A percentile compares a stretch with the other conserved stretches of the same genome.
These are phyloP conservation scores for Plotosus lineatus DNA, from an alignment of 2,113 vertebrate genomes.

Conservation along the genomic window DNA sequence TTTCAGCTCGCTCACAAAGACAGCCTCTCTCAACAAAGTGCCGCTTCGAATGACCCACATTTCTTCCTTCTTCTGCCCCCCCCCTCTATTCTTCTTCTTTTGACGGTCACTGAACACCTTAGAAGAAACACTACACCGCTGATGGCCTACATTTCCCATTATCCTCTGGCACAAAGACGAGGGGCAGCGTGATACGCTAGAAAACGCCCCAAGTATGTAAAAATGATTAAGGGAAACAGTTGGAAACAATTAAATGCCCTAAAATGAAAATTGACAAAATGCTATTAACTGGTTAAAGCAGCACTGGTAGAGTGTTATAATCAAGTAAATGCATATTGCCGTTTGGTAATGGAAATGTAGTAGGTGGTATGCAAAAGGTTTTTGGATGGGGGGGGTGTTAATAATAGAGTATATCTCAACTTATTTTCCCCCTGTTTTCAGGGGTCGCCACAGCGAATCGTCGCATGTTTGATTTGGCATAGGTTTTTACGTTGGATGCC, in stretches of 20 bases:
- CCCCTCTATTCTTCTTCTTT: constrained; percentile 1
- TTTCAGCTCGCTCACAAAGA: constrained; percentile 51
- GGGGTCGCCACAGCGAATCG: too few relatives aligned
- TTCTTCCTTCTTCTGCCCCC: constrained; percentile 25
- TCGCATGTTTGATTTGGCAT: too few relatives aligned
- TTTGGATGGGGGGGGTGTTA: too few relatives aligned
- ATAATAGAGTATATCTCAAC: too few relatives aligned
- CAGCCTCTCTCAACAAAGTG: constrained; percentile 53
- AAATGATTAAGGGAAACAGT: background rate
- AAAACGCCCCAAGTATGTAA: background rate
- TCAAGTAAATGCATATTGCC: background rate
- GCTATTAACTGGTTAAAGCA: background rate
- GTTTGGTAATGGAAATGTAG: background rate
- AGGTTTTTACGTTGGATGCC: too few relatives aligned
- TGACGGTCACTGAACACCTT: constrained; percentile 48
- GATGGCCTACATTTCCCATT: constrained; percentile 54
- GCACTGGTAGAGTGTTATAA: background rate
- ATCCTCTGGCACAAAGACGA: constrained; percentile 42
- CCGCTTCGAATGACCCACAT: constrained; percentile 54
- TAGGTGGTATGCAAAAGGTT: background rate
- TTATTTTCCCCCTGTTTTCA: too few relatives aligned
- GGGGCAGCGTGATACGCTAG: background rate
- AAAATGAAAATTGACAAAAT: background rate
- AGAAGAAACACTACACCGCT: constrained; percentile 43
- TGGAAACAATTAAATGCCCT: constrained; percentile 13